Evolutionary conservation across 2,113 vertebrate genomes (phyloP), one percentile per base, ranked within the genome.

Genomic region (Thalassoma bifasciatum): DNA sequence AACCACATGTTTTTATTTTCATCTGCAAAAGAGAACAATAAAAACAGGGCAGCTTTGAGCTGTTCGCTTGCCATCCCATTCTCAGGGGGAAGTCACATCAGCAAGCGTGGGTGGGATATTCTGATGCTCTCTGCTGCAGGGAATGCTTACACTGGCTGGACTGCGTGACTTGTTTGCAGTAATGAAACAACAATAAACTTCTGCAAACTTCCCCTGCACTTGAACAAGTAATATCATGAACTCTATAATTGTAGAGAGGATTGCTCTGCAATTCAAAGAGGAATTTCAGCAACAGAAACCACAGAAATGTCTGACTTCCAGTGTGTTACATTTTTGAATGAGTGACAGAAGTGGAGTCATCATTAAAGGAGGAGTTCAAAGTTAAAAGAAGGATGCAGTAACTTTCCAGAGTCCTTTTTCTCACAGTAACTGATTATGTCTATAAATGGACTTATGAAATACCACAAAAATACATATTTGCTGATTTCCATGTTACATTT

Each of bases 1-100:
- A 66, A 57, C 40, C 67, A 57, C 85, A 87, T 86, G 87, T 65
- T 86, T 87, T 83, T 58, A 72, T 80, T 90, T 88, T 75, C 16
- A 71, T 58, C 54, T 50, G 51, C 42, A 79, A 80, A 75, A 56
- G 30, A 83, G 56, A 77, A 53, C 49, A 79, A 63, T 79, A 71
- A 81, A 82, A 88, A 77, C 71, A 63, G 61, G 51, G 51, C 69
- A 75, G 66, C 54, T 77, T 40, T 12, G 57, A 82, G 49, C 68
- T 72, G 84, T 75, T 86, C 69, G 72, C 49, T 61, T 83, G 62
- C 65, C 79, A 72, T 79, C 69, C n/a, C 59, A 65, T 72, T 77
- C 79, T 86, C 52, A 30, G 34, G 66, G 12, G 40, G 64, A 44
- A 62, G 75, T 79, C 79, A 67, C 74, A 82, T 79, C 50, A 76